A percentile compares a stretch with the other conserved stretches of the same genome.
Evolutionary conservation across 2,888 invertebrate genomes (phyloP).

Genomic region (Oasisia sp.): DNA sequence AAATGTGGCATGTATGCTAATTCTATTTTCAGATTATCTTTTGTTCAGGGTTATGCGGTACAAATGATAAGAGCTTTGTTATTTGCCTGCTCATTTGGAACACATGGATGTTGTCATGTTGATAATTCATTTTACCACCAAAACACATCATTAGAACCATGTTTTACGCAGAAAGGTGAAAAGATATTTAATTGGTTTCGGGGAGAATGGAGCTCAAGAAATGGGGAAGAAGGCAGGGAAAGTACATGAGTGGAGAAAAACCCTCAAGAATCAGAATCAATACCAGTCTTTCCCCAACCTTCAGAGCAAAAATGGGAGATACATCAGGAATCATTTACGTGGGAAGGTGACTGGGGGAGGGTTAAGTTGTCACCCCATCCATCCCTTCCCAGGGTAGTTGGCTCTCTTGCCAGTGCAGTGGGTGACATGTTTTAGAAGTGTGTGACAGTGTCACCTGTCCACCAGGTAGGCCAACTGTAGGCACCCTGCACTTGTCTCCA

Average conservation of each 20-base stretch:
- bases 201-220: no score
- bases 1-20: no score
- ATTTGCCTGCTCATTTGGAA: background rate
- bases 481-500: background rate
- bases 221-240: no score
- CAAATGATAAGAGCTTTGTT: background rate
- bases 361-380: background rate
- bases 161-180: no score
- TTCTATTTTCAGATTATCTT: background rate
- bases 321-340: background rate
- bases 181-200: no score
- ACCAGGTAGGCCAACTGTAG: background rate
- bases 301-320: no score
- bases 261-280: no score
- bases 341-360: background rate
- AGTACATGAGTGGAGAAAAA: no score
- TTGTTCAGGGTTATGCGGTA: background rate
- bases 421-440: background rate
- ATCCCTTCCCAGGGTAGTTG: background rate
- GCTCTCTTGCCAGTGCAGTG: background rate
- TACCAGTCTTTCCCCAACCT: no score
- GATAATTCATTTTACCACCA: background rate
- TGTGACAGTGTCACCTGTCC: background rate
- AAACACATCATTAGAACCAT: background rate
- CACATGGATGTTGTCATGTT: background rate